Conservation (phyloP, 2,797 vertebrate genomes). For the Distichodus sexfasciatus region DNA sequence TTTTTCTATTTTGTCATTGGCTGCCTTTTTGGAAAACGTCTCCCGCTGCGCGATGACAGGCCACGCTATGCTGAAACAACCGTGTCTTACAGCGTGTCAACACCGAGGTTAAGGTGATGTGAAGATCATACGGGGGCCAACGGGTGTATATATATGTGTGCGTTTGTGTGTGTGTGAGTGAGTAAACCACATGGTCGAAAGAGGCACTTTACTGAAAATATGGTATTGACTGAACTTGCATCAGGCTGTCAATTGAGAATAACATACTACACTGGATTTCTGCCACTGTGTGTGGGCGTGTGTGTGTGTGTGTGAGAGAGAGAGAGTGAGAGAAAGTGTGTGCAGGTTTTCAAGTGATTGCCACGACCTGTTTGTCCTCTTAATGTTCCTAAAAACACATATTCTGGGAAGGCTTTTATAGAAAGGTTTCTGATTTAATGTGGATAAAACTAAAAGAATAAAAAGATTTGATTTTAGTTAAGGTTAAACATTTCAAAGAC, state of each 20-base stretch:
- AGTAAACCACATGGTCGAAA: not conserved
- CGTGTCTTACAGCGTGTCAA: not conserved
- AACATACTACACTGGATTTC: too few relatives aligned
- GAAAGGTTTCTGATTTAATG: too few relatives aligned
- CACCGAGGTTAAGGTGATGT: not conserved
- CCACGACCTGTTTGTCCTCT: too few relatives aligned
- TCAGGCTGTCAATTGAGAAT: not conserved
- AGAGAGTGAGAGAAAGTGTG: too few relatives aligned
- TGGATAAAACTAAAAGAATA: too few relatives aligned
- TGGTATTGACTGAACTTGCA: not conserved
- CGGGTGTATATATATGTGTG: too few relatives aligned
- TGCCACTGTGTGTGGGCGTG: not conserved
- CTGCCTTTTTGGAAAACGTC: not conserved
- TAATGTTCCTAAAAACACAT: too few relatives aligned
- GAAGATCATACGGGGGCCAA: not conserved
- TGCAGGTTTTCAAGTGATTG: too few relatives aligned
- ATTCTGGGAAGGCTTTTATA: too few relatives aligned
- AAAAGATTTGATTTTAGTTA: too few relatives aligned
- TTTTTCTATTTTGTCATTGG: not conserved
- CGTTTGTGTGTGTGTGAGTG: not conserved
- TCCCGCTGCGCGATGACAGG: not conserved
- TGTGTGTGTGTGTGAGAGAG: too few relatives aligned
- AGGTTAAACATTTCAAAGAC: too few relatives aligned
- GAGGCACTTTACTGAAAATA: slow-evolving; percentile 6
- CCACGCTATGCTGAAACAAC: not conserved